phyloP scores from a whole-genome alignment of 2,113 vertebrate species.

The Xerus inauris region DNA sequence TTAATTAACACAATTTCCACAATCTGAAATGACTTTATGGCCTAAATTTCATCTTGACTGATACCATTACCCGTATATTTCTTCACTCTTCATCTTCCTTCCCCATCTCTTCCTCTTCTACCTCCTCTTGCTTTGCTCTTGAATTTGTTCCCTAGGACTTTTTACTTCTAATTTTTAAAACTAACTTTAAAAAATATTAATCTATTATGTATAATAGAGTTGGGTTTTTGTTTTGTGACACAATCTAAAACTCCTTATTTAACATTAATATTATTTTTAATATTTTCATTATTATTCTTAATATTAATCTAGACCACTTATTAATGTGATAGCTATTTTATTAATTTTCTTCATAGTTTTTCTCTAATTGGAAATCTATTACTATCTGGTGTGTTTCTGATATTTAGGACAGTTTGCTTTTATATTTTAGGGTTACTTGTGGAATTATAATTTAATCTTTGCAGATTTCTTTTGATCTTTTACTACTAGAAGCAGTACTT shows the following conservation, averaged over 20 bases:
- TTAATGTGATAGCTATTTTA: background rate
- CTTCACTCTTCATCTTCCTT: background rate
- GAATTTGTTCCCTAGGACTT: background rate
- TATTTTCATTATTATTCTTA: too few relatives aligned
- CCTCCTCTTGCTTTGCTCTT: background rate
- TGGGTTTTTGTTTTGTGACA: background rate
- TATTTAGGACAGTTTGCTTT: background rate
- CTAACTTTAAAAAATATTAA: background rate
- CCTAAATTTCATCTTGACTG: background rate
- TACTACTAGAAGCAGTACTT: background rate
- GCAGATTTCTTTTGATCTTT: background rate
- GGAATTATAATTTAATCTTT: background rate
- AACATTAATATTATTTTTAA: background rate
- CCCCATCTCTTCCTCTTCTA: background rate
- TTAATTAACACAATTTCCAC: background rate
- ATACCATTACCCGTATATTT: background rate
- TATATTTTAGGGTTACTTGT: background rate
- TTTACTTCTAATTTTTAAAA: background rate
- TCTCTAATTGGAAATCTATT: background rate
- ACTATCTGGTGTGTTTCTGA: background rate
- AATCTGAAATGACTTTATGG: background rate
- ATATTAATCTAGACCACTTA: background rate
- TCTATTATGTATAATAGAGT: background rate
- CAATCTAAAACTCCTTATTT: background rate
- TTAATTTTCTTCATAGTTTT: background rate